Percentiles rank a stretch among this genome's conserved stretches.
Conservation (phyloP, 1,140 invertebrate species). For the Leptinotarsa undecemlineata region DNA sequence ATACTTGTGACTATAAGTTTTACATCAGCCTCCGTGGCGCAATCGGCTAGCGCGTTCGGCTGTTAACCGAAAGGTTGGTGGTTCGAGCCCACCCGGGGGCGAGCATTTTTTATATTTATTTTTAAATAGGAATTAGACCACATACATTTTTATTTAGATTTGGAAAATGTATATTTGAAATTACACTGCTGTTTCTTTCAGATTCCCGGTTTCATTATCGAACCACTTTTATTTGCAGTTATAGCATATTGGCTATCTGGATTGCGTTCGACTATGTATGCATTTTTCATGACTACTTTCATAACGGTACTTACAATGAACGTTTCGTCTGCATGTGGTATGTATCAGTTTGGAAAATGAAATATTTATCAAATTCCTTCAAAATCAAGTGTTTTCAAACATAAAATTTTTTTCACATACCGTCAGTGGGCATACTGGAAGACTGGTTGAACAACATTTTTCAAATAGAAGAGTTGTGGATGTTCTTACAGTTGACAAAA, state of each 20-base stretch:
- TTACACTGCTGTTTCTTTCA: conserved; percentile 50
- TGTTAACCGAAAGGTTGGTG: conserved; percentile 79
- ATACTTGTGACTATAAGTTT: not conserved
- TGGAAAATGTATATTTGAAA: no score
- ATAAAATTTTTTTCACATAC: no score
- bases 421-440: no score
- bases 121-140: conserved; percentile 31
- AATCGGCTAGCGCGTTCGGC: conserved; percentile 75
- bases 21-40: conserved; percentile 64
- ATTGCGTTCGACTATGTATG: conserved; percentile 65
- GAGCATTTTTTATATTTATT: conserved; percentile 36
- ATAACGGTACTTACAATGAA: conserved; percentile 76
- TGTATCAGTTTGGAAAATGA: conserved; percentile 36
- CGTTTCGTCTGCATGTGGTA: conserved; percentile 82
- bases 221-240: conserved; percentile 74
- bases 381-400: no score
- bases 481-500: no score
- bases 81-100: conserved; percentile 73
- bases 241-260: conserved; percentile 81
- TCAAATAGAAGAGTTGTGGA: no score
- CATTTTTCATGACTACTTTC: conserved; percentile 70
- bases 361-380: no score
- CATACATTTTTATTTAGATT: no score
- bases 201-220: conserved; percentile 78
- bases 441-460: no score